Base-by-base conservation (phyloP, 2,888 invertebrate genomes). In the Unio delphinus region DNA sequence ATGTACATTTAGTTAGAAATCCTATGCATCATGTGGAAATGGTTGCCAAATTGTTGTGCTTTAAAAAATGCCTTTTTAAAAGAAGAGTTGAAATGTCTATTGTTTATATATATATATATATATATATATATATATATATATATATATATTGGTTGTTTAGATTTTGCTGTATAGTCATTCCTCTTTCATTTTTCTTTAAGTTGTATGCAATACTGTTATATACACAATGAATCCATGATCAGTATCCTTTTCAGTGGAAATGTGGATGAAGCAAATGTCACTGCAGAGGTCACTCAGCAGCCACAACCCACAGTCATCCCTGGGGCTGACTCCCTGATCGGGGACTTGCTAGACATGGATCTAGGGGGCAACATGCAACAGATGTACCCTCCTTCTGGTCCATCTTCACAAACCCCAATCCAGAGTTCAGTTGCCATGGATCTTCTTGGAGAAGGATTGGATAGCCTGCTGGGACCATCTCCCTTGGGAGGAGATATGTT, bases 331-430 rank as follows among this genome's bases (percentile, higher is more conserved):
- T 97, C 96, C 0, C 92, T 99, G 34, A 98, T 99, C 88, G 99
- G 98, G 0, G 99, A 99, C 91, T 92, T 99, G 68, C 92, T 99
- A 69, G 96, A 96, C 45, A 96, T 99, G 95, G 99, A 99, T 91
- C 94, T 99, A 76, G 95, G 95, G 84, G 91, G 91, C 0, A 87
- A 89, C 56, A 81, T 84, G 75, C 82, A 82, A 78, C 85, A 73
- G 93, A 84, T 83, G 70, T 80, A 83, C 80, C 82, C 80, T 72
- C 80, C 78, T 28, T 79, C 80, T 55, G 80, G 82, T 62, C 80
- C 80, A n/a, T 66, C 67, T 30, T 74, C 80, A 55, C 79, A 84
- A 4, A 86, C 87, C 26, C 86, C 89, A 7, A 72, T 80, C 59
- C 83, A 83, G 73, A 70, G 68, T 18, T 92, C 94, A 81, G 88